Conservation (phyloP, 1,140 invertebrate species). For the Ylistrum balloti region DNA sequence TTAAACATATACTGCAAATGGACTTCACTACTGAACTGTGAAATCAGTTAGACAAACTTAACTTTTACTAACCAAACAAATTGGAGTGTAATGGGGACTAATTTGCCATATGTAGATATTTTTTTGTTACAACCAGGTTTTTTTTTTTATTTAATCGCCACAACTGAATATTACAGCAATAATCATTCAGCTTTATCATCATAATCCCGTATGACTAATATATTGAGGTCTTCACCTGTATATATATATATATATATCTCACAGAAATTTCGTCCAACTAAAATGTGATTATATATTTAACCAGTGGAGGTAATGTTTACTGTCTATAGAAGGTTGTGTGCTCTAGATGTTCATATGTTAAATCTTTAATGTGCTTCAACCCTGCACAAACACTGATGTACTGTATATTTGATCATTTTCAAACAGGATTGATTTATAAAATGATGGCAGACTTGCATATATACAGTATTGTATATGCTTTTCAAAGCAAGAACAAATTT, state of each 20-base stretch:
- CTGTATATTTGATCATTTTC: too few species aligned
- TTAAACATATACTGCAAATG: too few species aligned
- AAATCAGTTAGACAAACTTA: too few species aligned
- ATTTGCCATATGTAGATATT: neutral
- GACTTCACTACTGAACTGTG: too few species aligned
- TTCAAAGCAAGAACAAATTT: too few species aligned
- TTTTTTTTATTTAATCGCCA: neutral
- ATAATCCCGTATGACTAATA: neutral
- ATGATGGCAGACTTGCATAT: too few species aligned
- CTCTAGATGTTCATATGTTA: neutral
- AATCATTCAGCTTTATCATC: neutral
- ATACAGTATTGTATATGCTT: too few species aligned
- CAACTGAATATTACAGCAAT: conserved; percentile 9
- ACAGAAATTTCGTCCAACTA: conserved; percentile 15
- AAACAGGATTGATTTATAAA: too few species aligned
- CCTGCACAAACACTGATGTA: neutral
- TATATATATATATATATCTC: neutral
- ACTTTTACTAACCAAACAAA: too few species aligned
- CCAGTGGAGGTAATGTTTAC: neutral
- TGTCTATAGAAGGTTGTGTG: neutral
- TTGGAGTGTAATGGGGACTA: too few species aligned
- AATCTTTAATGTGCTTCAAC: neutral
- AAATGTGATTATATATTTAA: conserved; percentile 36
- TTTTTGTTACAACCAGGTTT: neutral
- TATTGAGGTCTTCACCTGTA: neutral